These are phyloP conservation scores for Volucella bombylans DNA, from an alignment of 2,888 invertebrate species.

Conservation along the genomic window DNA sequence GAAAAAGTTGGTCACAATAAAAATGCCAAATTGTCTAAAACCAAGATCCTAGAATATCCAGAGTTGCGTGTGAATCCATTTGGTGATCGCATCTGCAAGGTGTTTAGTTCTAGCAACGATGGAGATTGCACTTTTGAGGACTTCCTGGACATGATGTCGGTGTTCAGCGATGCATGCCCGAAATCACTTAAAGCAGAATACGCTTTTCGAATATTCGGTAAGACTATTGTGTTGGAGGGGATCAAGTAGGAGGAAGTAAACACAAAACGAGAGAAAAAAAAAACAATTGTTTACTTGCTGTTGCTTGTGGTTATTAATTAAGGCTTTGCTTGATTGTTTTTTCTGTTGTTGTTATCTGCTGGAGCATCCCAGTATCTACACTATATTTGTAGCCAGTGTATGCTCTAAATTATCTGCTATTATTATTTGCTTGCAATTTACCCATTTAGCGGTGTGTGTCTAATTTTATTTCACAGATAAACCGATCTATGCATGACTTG, in stretches of 20 bases:
- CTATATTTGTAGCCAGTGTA: not conserved
- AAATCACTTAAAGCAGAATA: conserved; percentile 96
- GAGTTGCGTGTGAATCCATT: conserved; percentile 96
- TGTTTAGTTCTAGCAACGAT: conserved; percentile 94
- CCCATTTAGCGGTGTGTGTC: conserved; percentile 64
- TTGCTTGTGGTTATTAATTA: conserved; percentile 46
- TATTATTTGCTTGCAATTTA: conserved; percentile 56
- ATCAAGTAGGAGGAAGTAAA: not conserved
- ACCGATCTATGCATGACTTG: conserved; percentile 36
- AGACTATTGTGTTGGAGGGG: conserved; percentile 70
- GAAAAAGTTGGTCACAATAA: conserved; percentile 94
- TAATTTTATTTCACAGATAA: conserved; percentile 44
- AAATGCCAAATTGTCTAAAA: conserved; percentile 92
- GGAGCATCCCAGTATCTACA: not conserved
- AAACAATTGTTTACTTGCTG: not conserved
- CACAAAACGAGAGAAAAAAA: too few species aligned
- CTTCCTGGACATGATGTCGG: conserved; percentile 98
- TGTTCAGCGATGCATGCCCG: conserved; percentile 95
- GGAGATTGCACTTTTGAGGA: conserved; percentile 97
- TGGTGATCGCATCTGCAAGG: conserved; percentile 94
- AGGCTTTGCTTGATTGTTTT: conserved; percentile 44
- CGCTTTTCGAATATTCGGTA: conserved; percentile 97
- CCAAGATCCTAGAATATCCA: conserved; percentile 92
- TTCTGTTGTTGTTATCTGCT: conserved; percentile 1
- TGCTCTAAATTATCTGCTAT: conserved; percentile 1